Evolutionary conservation across 2,888 invertebrate genomes (phyloP), one percentile per base, ranked within the genome.

Genomic region (Drosophila pseudotakahashii): DNA sequence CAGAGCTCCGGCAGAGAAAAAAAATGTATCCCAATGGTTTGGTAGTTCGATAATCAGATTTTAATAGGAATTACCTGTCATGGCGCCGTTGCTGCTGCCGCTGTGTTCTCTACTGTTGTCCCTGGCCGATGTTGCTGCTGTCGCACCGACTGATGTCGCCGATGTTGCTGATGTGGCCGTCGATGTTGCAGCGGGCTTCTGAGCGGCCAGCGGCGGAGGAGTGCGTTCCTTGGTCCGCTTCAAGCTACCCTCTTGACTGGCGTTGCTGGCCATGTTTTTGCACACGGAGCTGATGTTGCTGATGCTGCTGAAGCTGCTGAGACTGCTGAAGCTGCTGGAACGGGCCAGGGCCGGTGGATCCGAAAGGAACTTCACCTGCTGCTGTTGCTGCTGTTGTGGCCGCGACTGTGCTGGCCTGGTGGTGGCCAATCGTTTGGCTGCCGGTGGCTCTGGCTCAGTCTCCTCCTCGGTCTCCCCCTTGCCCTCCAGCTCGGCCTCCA

Each of bases 51-150:
- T 26, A 26, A 26, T 2, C 4, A 26, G 26, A 26, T 23, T 26
- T 10, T 7, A n/a, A 9, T 59, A 23, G 48, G 26, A 89, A 82
- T 77, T 61, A 90, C 90, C 90, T 87, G 90, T 90, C 90, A 90
- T 90, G 32, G 91, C 91, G 66, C 90, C 90, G 64, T 88, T 89
- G 54, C 79, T 79, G 74, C 75, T 61, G 76, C 72, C 57, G 57
- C 70, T 51, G 66, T 45, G 55, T 26, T 50, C 9, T 26, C 68
- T 39, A 54, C 66, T 36, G 51, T 13, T 57, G 3, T 55, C 55
- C 16, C 67, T 67, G n/a, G 71, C 72, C 59, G 78, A 75, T 58
- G 80, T 67, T 69, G 75, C 26, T 67, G 75, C 26, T 51, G 81
- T 19, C 45, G 76, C 32, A 54, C 63, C 47, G 54, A 73, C 11